phyloP scores from a whole-genome alignment of 2,113 vertebrate species.

The Ahaetulla prasina region DNA sequence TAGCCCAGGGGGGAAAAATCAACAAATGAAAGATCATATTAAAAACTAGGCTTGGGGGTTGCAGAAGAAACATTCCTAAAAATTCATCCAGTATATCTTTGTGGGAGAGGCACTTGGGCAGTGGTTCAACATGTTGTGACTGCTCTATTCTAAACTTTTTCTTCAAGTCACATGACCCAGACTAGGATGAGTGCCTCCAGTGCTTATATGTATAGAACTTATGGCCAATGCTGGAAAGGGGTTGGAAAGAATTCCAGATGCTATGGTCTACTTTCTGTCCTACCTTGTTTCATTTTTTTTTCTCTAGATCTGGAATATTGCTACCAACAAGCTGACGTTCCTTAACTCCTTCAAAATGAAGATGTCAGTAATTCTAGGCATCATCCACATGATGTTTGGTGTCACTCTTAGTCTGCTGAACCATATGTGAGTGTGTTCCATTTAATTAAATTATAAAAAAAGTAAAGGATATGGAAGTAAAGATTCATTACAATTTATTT shows the following conservation, averaged over 20 bases:
- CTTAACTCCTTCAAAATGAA: slow-evolving; percentile 99
- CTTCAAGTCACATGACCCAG: not conserved
- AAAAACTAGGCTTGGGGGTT: not conserved
- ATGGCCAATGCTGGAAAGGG: not conserved
- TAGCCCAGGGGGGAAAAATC: not conserved
- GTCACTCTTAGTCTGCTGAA: slow-evolving; percentile 91
- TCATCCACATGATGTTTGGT: slow-evolving; percentile 95
- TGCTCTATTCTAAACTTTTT: not conserved
- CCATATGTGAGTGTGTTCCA: slow-evolving; percentile 77
- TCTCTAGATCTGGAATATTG: slow-evolving; percentile 92
- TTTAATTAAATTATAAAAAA: not conserved
- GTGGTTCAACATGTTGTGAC: not conserved
- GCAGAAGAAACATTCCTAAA: not conserved
- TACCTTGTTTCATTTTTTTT: not conserved
- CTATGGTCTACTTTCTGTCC: not conserved
- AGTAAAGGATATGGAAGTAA: not conserved
- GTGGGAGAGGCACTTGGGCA: not conserved
- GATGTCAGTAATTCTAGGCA: slow-evolving; percentile 93
- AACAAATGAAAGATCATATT: not conserved
- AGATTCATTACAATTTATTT: not conserved
- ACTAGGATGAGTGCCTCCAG: not conserved
- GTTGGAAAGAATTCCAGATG: not conserved
- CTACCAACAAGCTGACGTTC: slow-evolving; percentile 91
- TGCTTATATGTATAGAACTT: not conserved
- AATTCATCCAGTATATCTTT: not conserved